Base-by-base conservation (phyloP, 2,888 invertebrate species). In the Lithophane socia region DNA sequence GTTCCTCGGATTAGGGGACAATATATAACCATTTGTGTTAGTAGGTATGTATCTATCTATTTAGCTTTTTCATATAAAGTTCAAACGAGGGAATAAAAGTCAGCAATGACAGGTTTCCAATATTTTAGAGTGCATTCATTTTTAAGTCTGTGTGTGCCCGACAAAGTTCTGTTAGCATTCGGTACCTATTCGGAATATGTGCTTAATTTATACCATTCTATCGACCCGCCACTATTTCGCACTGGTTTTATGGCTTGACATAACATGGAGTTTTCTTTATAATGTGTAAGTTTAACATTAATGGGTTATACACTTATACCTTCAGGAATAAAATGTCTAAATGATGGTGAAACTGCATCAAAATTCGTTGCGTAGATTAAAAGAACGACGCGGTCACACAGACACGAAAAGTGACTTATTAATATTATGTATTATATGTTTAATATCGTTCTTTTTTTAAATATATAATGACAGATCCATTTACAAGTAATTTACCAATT, bases 41-140 rank as follows among this genome's bases (percentile, higher is more conserved):
- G 7, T 18, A n/a, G n/a, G 37, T 37, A 52, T 1, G 16, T 9
- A 52, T 58, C 0, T 56, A 56, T 56, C 2, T 58, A 13, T 56
- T 56, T 56, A 7, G 37, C 37, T 58, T 24, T 78, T 64, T 63
- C 4, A 64, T 29, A 52, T 56, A 13, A 77, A 1, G 5, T 37
- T 37, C 13, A 65, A 65, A 47, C 37, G 10, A 65, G 24, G 21
- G 47, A 44, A 64, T 72, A 44, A 58, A 47, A 80, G 16, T 80
- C 10, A 58, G 73, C 3, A 3, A 9, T 58, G 64, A 78, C 44
- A 64, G 64, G n/a, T 80, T 65, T 80, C 52, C 78, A 73, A 80
- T 78, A 64, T 65, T 80, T 65, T 80, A 58, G 44, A 80, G 73
- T 52, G 80, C 37, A 80, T 80, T 58, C 44, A 52, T 44, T 80